phyloP scores from a whole-genome alignment of 2,888 invertebrate genomes.

The Drosophila tanythrix region DNA sequence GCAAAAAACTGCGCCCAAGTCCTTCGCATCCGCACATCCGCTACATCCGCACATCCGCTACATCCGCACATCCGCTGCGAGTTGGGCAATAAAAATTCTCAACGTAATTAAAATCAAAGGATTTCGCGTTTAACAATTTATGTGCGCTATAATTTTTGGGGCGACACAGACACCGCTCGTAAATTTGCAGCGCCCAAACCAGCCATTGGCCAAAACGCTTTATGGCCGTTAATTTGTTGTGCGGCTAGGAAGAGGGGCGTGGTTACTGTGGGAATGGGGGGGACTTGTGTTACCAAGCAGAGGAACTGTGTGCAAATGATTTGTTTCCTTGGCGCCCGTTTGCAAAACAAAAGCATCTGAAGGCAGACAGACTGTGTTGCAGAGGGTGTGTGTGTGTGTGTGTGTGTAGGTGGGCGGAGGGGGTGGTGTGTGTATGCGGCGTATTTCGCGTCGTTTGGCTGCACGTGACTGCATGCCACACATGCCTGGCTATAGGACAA shows the following conservation, averaged over 20 bases:
- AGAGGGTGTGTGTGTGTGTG: background rate
- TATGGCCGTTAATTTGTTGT: slow-evolving; percentile 78
- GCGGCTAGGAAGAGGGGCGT: slow-evolving; percentile 11
- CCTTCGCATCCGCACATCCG: slow-evolving; percentile 35
- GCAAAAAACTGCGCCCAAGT: slow-evolving; percentile 45
- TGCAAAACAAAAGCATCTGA: slow-evolving; percentile 75
- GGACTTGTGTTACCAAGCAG: background rate
- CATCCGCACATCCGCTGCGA: slow-evolving; percentile 34
- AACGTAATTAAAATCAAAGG: slow-evolving; percentile 81
- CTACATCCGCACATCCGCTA: slow-evolving; percentile 29
- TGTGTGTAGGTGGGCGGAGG: background rate
- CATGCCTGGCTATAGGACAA: slow-evolving; percentile 44
- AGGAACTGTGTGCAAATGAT: slow-evolving; percentile 76
- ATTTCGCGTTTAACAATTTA: slow-evolving; percentile 81
- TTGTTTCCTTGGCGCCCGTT: slow-evolving; percentile 81
- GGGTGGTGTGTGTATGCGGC: slow-evolving; percentile 22
- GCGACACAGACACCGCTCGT: slow-evolving; percentile 66
- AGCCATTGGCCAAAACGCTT: slow-evolving; percentile 65
- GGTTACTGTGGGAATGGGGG: background rate
- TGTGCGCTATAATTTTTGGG: slow-evolving; percentile 79
- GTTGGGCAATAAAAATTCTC: slow-evolving; percentile 78
- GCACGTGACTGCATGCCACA: slow-evolving; percentile 75
- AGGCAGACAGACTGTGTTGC: slow-evolving; percentile 48
- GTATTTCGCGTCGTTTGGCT: slow-evolving; percentile 38
- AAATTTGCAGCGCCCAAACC: slow-evolving; percentile 50